Percentiles rank a stretch among this genome's conserved stretches.
Conservation (phyloP, 2,113 vertebrate species). For the Sardina pilchardus region DNA sequence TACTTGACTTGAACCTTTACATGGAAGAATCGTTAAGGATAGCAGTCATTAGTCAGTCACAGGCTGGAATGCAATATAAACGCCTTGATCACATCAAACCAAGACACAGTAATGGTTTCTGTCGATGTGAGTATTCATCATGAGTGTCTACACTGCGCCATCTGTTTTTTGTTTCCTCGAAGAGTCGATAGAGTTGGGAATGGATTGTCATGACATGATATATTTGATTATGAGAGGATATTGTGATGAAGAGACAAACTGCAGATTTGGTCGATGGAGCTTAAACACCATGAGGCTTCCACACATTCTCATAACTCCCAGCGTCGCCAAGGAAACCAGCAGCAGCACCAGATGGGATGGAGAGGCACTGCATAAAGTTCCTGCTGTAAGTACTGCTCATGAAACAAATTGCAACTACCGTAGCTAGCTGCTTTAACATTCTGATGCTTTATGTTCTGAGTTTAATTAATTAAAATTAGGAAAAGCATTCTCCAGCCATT, state of each 20-base stretch:
- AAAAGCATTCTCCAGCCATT: background rate
- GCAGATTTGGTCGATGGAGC: too few species aligned
- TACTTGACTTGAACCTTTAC: background rate
- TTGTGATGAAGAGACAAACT: background rate
- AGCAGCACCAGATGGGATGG: constrained; percentile 6
- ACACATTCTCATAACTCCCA: background rate
- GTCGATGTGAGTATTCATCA: background rate
- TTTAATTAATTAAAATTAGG: background rate
- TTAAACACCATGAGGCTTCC: background rate
- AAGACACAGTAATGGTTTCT: background rate
- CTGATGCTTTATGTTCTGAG: background rate
- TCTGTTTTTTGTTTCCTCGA: background rate
- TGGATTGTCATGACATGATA: background rate
- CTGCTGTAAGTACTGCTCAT: background rate
- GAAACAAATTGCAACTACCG: background rate
- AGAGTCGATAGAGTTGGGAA: background rate
- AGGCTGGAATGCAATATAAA: background rate
- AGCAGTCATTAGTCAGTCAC: background rate
- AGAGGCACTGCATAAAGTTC: background rate
- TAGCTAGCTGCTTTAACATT: background rate
- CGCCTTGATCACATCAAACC: background rate
- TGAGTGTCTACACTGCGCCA: background rate
- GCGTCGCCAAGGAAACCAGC: background rate
- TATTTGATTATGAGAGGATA: background rate
- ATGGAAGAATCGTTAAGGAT: background rate